Evolutionary conservation across 2,888 invertebrate species (phyloP), one percentile per base, ranked within the genome.

Genomic region (Drosophila quasianomalipes): DNA sequence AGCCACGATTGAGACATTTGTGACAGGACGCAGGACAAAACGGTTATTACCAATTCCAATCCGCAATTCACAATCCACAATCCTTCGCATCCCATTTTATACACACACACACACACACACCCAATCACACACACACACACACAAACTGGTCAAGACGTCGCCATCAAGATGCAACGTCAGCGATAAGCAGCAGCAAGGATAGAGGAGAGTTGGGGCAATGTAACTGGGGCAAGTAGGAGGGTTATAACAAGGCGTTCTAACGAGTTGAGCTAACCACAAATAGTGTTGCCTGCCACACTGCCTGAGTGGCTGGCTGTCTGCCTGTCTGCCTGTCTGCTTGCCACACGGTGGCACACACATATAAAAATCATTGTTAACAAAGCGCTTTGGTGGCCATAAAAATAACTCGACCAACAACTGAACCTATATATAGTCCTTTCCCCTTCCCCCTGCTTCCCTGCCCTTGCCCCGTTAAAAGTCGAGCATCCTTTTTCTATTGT

Each of bases 341-440:
- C 44, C 79, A 67, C 73, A 76, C 80, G 55, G 71, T 79, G 74
- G 76, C 81, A 71, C 59, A 62, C 47, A 47, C 60, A 65, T 80
- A 90, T 84, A 76, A 83, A 89, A 90, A 85, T 90, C 90, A 90
- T 91, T 88, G 91, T 85, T 86, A 90, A 82, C 88, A 90, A 90
- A 90, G 85, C 82, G 83, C 79, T 80, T 83, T 78, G 82, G 82
- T 86, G 84, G 83, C 63, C 81, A 91, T 86, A 89, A 83, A 91
- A 87, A 88, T 76, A 79, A 70, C 84, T 82, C 72, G 76, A 60
- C 69, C 72, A 37, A n/a, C 55, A 58, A 39, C 58, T 51, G 68
- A 64, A 62, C 60, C 26, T 47, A 16, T 47, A 47, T 47, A 47
- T 47, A 47, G 47, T 26, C 47, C 47, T 1, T 26, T 26, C 9